A percentile compares a stretch with the other conserved stretches of the same genome.
These are phyloP conservation scores for Notodonta dromedarius DNA, from an alignment of 2,888 invertebrate genomes.

Conservation along the genomic window DNA sequence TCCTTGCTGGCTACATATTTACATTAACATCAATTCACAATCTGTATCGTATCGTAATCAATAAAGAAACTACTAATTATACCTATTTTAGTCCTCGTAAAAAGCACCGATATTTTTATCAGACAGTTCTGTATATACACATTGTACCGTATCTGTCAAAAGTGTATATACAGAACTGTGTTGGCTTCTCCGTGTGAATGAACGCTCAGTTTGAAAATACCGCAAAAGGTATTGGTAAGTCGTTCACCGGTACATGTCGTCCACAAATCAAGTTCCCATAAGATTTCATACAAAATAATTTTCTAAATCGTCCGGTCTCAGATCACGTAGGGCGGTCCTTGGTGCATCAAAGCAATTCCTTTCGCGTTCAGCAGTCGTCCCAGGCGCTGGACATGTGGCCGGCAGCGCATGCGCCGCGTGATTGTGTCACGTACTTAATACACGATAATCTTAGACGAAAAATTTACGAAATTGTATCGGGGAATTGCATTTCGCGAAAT, in stretches of 20 bases:
- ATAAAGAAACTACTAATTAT: too few species aligned
- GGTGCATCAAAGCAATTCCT: conserved; percentile 52
- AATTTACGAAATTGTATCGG: conserved; percentile 28
- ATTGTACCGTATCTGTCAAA: too few species aligned
- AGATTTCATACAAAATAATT: conserved; percentile 48
- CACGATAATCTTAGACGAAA: conserved; percentile 42
- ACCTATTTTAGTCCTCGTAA: too few species aligned
- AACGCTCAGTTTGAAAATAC: too few species aligned
- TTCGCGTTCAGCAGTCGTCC: conserved; percentile 37
- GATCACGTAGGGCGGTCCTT: conserved; percentile 61
- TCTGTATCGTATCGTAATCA: too few species aligned
- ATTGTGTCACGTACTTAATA: conserved; percentile 56
- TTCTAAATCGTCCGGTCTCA: conserved; percentile 50
- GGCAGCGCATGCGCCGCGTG: conserved; percentile 37
- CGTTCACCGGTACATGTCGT: conserved; percentile 6
- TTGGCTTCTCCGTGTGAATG: too few species aligned
- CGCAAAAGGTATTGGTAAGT: too few species aligned
- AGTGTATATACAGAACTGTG: too few species aligned
- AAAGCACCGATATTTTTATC: too few species aligned
- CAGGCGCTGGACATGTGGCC: conserved; percentile 44
- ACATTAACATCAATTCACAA: too few species aligned
- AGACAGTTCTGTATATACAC: too few species aligned
- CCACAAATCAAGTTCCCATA: conserved; percentile 27
- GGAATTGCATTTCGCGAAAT: not conserved
- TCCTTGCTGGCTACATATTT: too few species aligned